These are phyloP conservation scores for Chaenogobius annularis DNA, from an alignment of 2,113 vertebrate genomes.

Conservation along the genomic window DNA sequence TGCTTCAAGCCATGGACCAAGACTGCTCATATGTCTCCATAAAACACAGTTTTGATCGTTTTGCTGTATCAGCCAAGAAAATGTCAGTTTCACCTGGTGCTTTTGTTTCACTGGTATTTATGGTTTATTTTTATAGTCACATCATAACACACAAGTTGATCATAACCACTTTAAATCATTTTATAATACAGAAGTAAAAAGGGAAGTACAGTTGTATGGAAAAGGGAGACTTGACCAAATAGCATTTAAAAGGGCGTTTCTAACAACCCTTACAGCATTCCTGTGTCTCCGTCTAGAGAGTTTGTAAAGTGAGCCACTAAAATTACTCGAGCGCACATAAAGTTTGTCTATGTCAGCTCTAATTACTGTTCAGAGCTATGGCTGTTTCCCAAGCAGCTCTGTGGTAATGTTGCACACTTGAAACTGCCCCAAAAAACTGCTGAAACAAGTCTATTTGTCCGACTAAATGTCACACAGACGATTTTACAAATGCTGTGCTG, in stretches of 20 bases:
- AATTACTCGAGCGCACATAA: conserved; percentile 36
- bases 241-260: conserved; percentile 32
- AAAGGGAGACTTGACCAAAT: conserved; percentile 28
- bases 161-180: conserved; percentile 6
- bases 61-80: conserved; percentile 62
- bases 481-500: conserved; percentile 23
- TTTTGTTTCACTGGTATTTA: conserved; percentile 25
- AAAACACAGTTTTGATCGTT: conserved; percentile 22
- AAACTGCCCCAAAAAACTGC: conserved; percentile 59
- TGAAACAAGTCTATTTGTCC: conserved; percentile 41
- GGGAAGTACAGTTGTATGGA: background rate
- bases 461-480: conserved; percentile 14
- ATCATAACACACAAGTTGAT: conserved; percentile 1
- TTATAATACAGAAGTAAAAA: background rate
- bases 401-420: conserved; percentile 60
- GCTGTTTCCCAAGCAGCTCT: conserved; percentile 48
- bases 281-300: conserved; percentile 29
- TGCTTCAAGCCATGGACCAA: conserved; percentile 12
- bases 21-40: conserved; percentile 24
- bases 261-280: conserved; percentile 39
- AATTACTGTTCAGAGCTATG: conserved; percentile 61
- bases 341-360: conserved; percentile 37
- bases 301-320: conserved; percentile 37
- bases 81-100: conserved; percentile 28
- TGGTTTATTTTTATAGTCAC: conserved; percentile 13